phyloP scores from a whole-genome alignment of 2,888 invertebrate genomes.

The Caenorhabditis japonica region DNA sequence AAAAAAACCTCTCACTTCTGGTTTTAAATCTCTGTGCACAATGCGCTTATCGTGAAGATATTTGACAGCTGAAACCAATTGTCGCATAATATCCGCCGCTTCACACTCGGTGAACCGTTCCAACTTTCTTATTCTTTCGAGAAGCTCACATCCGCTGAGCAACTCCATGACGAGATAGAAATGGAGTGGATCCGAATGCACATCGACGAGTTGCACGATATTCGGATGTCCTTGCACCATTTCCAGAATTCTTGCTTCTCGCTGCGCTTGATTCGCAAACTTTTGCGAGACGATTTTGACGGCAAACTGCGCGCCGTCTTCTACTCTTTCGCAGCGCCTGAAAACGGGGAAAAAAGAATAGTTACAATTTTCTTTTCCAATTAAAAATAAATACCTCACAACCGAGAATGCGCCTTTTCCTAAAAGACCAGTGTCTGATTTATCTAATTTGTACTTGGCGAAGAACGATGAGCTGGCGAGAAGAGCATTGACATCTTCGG shows the following conservation, averaged over 20 bases:
- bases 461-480: conserved; percentile 88
- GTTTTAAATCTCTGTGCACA: conserved; percentile 94
- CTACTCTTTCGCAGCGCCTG: conserved; percentile 85
- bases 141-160: conserved; percentile 78
- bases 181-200: conserved; percentile 84
- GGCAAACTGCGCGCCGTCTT: conserved; percentile 86
- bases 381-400: conserved; percentile 80
- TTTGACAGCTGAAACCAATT: conserved; percentile 87
- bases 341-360: conserved; percentile 32
- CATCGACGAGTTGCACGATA: conserved; percentile 87
- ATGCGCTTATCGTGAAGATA: conserved; percentile 89
- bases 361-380: neutral
- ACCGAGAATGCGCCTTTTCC: conserved; percentile 92
- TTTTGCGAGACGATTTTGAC: conserved; percentile 88
- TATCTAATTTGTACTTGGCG: conserved; percentile 86
- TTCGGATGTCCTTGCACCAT: conserved; percentile 86
- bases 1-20: conserved; percentile 83
- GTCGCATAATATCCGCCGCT: conserved; percentile 85
- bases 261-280: conserved; percentile 80
- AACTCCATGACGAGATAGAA: conserved; percentile 92
- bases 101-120: conserved; percentile 85
- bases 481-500: conserved; percentile 62
- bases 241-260: conserved; percentile 86
- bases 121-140: conserved; percentile 81
- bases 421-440: conserved; percentile 82